Conservation (phyloP, 2,888 invertebrate species). For the Parnassius orleans region DNA sequence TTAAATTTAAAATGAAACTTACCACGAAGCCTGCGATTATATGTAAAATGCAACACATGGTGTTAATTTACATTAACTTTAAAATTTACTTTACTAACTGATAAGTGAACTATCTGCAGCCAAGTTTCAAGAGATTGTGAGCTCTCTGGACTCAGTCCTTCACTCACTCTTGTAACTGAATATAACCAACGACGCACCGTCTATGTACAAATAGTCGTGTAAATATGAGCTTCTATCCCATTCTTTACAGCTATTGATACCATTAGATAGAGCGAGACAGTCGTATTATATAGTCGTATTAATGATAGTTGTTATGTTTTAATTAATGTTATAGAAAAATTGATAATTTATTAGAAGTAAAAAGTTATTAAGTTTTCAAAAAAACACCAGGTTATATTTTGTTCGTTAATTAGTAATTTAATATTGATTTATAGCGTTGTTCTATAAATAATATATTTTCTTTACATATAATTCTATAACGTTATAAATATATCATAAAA, state of each 20-base stretch:
- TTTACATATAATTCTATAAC: too few relatives aligned
- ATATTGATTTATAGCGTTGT: too few relatives aligned
- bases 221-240: neutral
- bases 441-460: too few relatives aligned
- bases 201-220: neutral
- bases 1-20: neutral
- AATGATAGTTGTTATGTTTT: neutral
- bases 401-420: too few relatives aligned
- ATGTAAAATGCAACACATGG: neutral
- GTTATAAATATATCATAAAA: too few relatives aligned
- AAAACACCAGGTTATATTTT: too few relatives aligned
- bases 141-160: neutral
- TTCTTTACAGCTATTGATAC: neutral
- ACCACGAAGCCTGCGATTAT: neutral
- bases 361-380: too few relatives aligned
- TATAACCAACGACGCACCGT: neutral
- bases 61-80: neutral
- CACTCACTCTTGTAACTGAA: neutral
- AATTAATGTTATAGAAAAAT: too few relatives aligned
- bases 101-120: neutral
- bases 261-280: conserved; percentile 15
- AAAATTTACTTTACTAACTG: too few relatives aligned
- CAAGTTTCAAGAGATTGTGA: neutral
- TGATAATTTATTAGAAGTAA: too few relatives aligned
- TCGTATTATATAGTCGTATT: neutral